These are phyloP conservation scores for Drosophila willistoni DNA, from an alignment of 1,140 invertebrate species.

Conservation along the genomic window DNA sequence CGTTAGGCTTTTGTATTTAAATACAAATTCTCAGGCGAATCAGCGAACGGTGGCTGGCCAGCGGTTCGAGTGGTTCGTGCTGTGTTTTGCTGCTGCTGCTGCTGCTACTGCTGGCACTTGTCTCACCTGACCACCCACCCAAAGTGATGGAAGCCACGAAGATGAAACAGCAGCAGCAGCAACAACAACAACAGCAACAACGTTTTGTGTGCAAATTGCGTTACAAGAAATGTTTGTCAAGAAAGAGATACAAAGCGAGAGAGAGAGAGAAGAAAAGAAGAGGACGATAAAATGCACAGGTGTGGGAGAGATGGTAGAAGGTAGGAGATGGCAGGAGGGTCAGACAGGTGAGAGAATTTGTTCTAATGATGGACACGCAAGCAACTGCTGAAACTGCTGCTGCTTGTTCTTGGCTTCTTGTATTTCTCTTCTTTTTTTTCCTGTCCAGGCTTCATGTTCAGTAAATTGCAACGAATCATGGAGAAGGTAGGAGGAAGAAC, in stretches of 20 bases:
- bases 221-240: slow-evolving; percentile 61
- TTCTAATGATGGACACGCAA: slow-evolving; percentile 81
- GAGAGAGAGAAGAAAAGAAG: background rate
- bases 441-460: slow-evolving; percentile 56
- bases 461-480: slow-evolving; percentile 44
- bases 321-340: background rate
- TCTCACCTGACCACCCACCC: slow-evolving; percentile 82
- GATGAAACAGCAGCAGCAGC: slow-evolving; percentile 66
- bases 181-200: slow-evolving; percentile 43
- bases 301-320: background rate
- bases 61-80: slow-evolving; percentile 32
- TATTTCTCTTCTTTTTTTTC: slow-evolving; percentile 6
- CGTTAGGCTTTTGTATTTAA: slow-evolving; percentile 81
- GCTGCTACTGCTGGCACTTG: slow-evolving; percentile 63
- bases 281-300: background rate
- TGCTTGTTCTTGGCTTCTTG: slow-evolving; percentile 24
- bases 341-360: slow-evolving; percentile 76
- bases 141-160: slow-evolving; percentile 62
- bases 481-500: background rate
- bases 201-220: slow-evolving; percentile 78
- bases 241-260: background rate
- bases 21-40: slow-evolving; percentile 79
- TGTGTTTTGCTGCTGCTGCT: slow-evolving; percentile 17
- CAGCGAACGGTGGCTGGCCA: slow-evolving; percentile 66
- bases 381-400: slow-evolving; percentile 32